Conservation (phyloP, 2,888 invertebrate genomes). For the Alsophila aescularia region DNA sequence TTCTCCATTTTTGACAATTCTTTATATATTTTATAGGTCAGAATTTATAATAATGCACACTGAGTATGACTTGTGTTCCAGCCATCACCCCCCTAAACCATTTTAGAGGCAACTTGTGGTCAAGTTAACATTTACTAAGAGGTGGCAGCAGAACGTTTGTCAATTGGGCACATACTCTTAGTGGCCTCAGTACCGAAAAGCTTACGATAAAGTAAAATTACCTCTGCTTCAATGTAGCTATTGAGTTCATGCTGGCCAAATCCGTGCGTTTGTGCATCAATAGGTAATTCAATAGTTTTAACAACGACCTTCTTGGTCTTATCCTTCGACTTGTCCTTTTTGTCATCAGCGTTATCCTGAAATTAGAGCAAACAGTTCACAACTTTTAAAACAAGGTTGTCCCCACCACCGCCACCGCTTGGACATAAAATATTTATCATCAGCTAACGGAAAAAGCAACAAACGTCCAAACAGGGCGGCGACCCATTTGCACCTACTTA, state of each 20-base stretch:
- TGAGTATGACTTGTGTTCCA: too few species aligned
- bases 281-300: conserved; percentile 93
- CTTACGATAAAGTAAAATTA: too few species aligned
- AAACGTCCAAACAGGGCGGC: conserved; percentile 65
- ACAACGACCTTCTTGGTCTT: conserved; percentile 89
- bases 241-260: conserved; percentile 89
- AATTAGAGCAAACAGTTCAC: conserved; percentile 67
- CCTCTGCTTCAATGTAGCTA: conserved; percentile 91
- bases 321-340: conserved; percentile 87
- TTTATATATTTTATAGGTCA: too few species aligned
- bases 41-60: too few species aligned
- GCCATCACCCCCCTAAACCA: too few species aligned
- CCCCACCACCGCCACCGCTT: conserved; percentile 74
- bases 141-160: too few species aligned
- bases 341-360: conserved; percentile 80
- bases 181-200: too few species aligned
- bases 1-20: too few species aligned
- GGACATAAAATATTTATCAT: conserved; percentile 34
- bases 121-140: too few species aligned
- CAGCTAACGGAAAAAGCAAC: not conserved
- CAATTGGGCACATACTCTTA: too few species aligned
- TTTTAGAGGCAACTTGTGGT: too few species aligned
- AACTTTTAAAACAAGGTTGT: conserved; percentile 47
- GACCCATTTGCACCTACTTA: conserved; percentile 78
- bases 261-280: conserved; percentile 90